Percentiles rank a stretch among this genome's conserved stretches.
These are phyloP conservation scores for Rhamnusium bicolor DNA, from an alignment of 2,888 invertebrate species.

Conservation along the genomic window DNA sequence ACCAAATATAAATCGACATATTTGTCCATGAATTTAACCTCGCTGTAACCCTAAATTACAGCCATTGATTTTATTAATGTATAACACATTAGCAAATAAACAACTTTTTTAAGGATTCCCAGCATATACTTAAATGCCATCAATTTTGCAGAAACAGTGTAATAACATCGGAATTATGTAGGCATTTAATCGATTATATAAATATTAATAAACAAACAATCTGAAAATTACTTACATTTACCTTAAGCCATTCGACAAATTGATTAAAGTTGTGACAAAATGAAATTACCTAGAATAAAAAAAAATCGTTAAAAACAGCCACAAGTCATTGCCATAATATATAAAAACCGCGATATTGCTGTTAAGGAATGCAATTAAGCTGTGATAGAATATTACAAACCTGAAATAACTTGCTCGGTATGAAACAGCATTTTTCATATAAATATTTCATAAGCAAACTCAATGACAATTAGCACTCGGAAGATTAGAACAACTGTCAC, in stretches of 20 bases:
- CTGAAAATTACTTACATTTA: background rate
- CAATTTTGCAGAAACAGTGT: background rate
- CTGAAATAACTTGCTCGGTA: background rate
- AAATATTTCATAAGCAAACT: background rate
- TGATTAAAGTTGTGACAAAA: background rate
- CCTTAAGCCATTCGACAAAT: background rate
- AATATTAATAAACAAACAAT: background rate
- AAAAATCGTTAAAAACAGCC: background rate
- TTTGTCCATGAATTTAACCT: background rate
- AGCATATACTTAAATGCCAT: background rate
- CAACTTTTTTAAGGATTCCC: background rate
- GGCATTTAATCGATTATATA: background rate
- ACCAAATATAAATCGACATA: background rate
- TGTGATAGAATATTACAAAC: background rate
- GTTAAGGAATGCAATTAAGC: slow-evolving; percentile 6
- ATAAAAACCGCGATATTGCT: slow-evolving; percentile 5
- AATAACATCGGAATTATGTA: background rate
- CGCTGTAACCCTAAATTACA: background rate
- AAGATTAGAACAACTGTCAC: background rate
- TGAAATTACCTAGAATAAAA: background rate
- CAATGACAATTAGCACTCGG: background rate
- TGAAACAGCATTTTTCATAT: background rate
- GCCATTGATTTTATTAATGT: background rate
- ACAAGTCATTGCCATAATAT: background rate
- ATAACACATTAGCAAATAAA: background rate